phyloP scores from a whole-genome alignment of 1,140 invertebrate species.

The Portunus trituberculatus region DNA sequence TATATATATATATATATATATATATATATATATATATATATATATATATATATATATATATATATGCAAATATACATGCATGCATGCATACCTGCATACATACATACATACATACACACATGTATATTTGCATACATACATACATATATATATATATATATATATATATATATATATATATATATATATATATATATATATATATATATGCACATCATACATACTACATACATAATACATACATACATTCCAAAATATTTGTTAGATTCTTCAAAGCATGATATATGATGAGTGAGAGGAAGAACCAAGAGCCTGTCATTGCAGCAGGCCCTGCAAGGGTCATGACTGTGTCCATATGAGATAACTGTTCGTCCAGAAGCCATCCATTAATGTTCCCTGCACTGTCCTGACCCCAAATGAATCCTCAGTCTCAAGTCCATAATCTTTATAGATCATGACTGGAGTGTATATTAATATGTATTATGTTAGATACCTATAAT shows the following conservation, averaged over 20 bases:
- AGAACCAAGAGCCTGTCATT: not conserved
- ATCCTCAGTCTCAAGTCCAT: not conserved
- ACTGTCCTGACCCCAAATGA: not conserved
- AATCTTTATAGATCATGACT: too few species aligned
- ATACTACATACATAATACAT: too few species aligned
- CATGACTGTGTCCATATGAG: not conserved
- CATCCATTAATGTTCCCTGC: not conserved
- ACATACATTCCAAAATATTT: too few species aligned
- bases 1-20: too few species aligned
- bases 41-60: too few species aligned
- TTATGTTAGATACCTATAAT: not conserved
- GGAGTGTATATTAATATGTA: too few species aligned
- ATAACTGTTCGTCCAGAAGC: not conserved
- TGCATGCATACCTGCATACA: not conserved
- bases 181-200: too few species aligned
- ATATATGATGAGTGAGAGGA: not conserved
- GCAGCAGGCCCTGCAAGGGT: not conserved
- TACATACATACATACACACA: not conserved
- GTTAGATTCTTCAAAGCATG: too few species aligned
- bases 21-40: too few species aligned
- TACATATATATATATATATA: not conserved
- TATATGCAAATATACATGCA: not conserved
- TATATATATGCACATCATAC: too few species aligned
- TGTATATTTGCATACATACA: not conserved
- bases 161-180: conserved; percentile 23